Evolutionary conservation across 2,113 vertebrate species (phyloP).

Genomic region (Sterrhoptilus dennistouni): DNA sequence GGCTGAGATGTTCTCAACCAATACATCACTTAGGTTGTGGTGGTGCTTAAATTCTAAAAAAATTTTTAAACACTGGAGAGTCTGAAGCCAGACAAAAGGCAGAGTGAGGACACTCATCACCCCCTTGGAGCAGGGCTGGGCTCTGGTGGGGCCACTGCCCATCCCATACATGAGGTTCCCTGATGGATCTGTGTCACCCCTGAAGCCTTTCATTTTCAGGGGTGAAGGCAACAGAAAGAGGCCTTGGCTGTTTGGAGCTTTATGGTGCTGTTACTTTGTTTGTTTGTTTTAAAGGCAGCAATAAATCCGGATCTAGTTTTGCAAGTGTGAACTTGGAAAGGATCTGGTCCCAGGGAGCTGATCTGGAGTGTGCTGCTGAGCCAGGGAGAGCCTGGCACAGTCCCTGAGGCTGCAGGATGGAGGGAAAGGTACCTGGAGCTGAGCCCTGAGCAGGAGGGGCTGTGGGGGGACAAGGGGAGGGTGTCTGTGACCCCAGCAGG

Average conservation of each 20-base stretch:
- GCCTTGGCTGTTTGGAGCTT: background rate
- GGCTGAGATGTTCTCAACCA: background rate
- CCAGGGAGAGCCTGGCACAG: background rate
- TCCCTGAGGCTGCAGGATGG: background rate
- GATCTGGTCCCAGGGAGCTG: background rate
- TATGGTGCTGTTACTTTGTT: accelerated
- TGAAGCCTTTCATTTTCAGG: background rate
- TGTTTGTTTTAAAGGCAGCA: background rate
- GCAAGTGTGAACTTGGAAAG: background rate
- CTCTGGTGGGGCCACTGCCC: background rate
- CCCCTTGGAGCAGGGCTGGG: accelerated
- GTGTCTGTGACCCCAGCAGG: accelerated
- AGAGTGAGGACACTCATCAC: accelerated
- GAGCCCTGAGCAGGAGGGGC: background rate
- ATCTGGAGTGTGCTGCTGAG: background rate
- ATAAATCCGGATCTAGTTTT: background rate
- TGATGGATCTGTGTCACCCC: accelerated
- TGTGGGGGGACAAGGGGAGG: background rate
- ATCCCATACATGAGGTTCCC: accelerated
- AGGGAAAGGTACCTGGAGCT: background rate
- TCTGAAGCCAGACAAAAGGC: background rate
- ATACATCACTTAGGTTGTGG: background rate
- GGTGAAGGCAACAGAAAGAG: background rate
- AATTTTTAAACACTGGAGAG: background rate
- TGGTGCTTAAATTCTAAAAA: background rate